Evolutionary conservation across 2,797 vertebrate species (phyloP).

Genomic region (Lophius americanus): DNA sequence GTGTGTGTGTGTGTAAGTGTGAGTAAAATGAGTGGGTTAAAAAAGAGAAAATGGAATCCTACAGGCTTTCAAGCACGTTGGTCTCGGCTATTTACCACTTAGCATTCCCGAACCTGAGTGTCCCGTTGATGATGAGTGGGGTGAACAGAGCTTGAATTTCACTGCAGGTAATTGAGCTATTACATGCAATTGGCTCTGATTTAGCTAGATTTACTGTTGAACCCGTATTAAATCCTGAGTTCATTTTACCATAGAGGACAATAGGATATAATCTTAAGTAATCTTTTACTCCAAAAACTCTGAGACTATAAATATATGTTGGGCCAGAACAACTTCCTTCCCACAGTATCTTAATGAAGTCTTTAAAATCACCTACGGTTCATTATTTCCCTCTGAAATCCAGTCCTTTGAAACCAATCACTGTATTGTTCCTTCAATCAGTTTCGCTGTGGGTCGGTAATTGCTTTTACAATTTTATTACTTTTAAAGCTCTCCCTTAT

Average conservation of each 20-base stretch:
- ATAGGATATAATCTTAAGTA: constrained; percentile 6
- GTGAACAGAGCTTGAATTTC: constrained; percentile 51
- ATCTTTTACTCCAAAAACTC: constrained; percentile 8
- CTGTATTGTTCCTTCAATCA: constrained; percentile 71
- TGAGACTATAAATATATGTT: not conserved
- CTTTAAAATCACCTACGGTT: constrained; percentile 55
- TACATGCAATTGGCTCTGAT: constrained; percentile 58
- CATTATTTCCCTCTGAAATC: constrained; percentile 60
- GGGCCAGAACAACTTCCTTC: constrained; percentile 25
- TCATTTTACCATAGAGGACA: constrained; percentile 25
- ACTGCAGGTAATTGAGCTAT: constrained; percentile 56
- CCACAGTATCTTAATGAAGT: constrained; percentile 52
- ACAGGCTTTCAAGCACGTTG: constrained; percentile 21
- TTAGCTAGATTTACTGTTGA: constrained; percentile 35
- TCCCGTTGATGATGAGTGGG: constrained; percentile 41
- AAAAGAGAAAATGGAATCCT: not conserved
- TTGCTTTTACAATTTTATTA: constrained; percentile 82
- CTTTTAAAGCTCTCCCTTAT: constrained; percentile 81
- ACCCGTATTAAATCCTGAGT: constrained; percentile 11
- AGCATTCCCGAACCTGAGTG: constrained; percentile 15
- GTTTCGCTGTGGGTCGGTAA: constrained; percentile 71
- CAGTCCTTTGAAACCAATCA: constrained; percentile 71
- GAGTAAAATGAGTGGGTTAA: not conserved
- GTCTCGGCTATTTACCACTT: constrained; percentile 29
- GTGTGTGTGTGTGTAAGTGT: constrained; percentile 16